Evolutionary conservation across 2,888 invertebrate genomes (phyloP), one percentile per base, ranked within the genome.

Genomic region (Napeogenes sylphis): DNA sequence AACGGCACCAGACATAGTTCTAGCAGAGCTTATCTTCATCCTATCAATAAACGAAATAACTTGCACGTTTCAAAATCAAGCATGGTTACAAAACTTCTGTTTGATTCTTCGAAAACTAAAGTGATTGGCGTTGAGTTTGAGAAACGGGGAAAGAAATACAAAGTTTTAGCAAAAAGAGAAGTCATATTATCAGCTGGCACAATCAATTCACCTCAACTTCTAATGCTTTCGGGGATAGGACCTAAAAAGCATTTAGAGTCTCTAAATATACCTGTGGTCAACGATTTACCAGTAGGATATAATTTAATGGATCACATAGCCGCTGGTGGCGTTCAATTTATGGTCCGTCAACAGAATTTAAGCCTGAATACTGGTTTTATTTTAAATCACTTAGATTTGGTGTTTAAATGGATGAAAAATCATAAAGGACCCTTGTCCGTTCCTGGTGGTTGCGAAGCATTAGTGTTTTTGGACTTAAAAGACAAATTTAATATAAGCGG

Each of bases 171-270:
- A 2, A 92, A 84, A 53, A 94, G 93, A 74, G 95, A 95, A 83
- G 93, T 96, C 0, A 94, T 97, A 62, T 69, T 96, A 46, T 92
- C 94, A 51, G 95, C 94, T 0, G 96, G 96, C 4, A 92, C 95
- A 4, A 92, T 96, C 45, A 94, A 95, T 81, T 92, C 95, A 5
- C 95, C 96, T 0, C 95, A 96, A 78, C 77, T 97, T 5, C 83
- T 97, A 21, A 94, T 96, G 94, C 80, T 96, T 14, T 96, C 96
- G 3, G 97, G 96, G 4, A 92, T 96, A 8, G 95, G 95, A 1
- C 94, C 94, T 0, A 90, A 80, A 64, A 82, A 89, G 42, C 92
- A 94, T 74, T 83, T 95, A 57, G 83, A 90, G 64, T 81, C 91
- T 2, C 75, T 92, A 64, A 90, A 90, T 53, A 93, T 94, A 47